phyloP scores from a whole-genome alignment of 2,888 invertebrate species.

The Drosophila fungiperda region DNA sequence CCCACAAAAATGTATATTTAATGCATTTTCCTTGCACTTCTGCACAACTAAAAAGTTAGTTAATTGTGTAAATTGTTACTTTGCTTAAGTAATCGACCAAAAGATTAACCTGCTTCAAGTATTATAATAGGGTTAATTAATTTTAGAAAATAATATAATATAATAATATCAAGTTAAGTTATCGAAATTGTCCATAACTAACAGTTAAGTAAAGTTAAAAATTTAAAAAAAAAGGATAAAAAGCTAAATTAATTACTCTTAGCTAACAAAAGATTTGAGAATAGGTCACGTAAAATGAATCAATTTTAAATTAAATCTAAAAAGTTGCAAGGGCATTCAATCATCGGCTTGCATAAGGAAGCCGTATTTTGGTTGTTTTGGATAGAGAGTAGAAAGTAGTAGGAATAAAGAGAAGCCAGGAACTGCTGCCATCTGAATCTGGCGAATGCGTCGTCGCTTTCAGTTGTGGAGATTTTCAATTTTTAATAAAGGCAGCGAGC shows the following conservation, averaged over 20 bases:
- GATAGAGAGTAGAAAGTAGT: not conserved
- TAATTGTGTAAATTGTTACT: not conserved
- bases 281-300: not conserved
- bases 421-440: slow-evolving; percentile 16
- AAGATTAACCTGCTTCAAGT: no score
- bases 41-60: not conserved
- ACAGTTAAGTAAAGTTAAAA: not conserved
- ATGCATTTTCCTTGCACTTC: slow-evolving; percentile 10
- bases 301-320: not conserved
- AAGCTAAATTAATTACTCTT: no score
- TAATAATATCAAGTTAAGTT: not conserved
- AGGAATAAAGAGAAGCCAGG: no score
- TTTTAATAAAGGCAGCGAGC: slow-evolving; percentile 62
- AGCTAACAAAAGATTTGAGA: no score
- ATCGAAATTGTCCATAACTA: not conserved
- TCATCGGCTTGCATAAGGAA: not conserved
- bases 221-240: no score
- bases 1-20: slow-evolving; percentile 20
- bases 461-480: slow-evolving; percentile 51
- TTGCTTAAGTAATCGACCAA: no score
- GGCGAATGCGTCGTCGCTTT: slow-evolving; percentile 25
- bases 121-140: no score
- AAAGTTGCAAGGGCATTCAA: not conserved
- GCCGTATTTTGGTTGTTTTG: not conserved
- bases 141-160: not conserved